Conservation (phyloP, 2,797 vertebrate genomes). For the Parambassis ranga region DNA sequence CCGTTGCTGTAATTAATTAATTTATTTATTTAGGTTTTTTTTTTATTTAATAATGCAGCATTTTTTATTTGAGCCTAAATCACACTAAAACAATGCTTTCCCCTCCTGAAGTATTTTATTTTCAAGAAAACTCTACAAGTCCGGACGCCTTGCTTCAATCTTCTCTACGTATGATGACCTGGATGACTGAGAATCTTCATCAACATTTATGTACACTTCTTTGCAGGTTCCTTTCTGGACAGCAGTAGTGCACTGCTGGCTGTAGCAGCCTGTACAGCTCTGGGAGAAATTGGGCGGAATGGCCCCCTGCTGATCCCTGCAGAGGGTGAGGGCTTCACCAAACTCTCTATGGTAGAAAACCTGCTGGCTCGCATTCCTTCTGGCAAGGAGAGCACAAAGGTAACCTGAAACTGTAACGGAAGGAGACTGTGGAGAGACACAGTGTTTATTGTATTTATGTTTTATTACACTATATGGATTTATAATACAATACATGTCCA, state of each 20-base stretch:
- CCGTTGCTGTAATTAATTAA: not conserved
- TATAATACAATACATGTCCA: not conserved
- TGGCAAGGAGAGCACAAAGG: slow-evolving; percentile 95
- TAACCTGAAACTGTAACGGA: slow-evolving; percentile 40
- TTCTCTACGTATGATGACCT: too few species aligned
- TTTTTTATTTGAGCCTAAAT: too few species aligned
- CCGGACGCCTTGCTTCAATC: too few species aligned
- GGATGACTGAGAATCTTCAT: not conserved
- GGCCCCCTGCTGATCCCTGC: slow-evolving; percentile 87
- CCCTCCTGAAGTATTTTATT: too few species aligned
- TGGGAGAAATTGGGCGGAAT: slow-evolving; percentile 96
- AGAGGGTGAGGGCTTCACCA: slow-evolving; percentile 90
- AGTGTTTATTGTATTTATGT: not conserved
- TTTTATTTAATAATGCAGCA: too few species aligned
- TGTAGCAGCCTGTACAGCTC: slow-evolving; percentile 90
- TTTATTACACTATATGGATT: not conserved
- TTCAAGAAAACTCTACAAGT: too few species aligned
- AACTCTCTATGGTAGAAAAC: slow-evolving; percentile 90
- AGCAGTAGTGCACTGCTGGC: slow-evolving; percentile 86
- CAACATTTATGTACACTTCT: too few species aligned
- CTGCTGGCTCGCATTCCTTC: slow-evolving; percentile 91
- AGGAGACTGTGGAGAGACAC: not conserved
- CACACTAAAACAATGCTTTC: too few species aligned
- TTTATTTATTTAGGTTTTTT: not conserved
- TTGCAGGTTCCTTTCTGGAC: slow-evolving; percentile 94